Evolutionary conservation across 2,888 invertebrate genomes (phyloP).

Genomic region (Eueremaeus valkanovi): DNA sequence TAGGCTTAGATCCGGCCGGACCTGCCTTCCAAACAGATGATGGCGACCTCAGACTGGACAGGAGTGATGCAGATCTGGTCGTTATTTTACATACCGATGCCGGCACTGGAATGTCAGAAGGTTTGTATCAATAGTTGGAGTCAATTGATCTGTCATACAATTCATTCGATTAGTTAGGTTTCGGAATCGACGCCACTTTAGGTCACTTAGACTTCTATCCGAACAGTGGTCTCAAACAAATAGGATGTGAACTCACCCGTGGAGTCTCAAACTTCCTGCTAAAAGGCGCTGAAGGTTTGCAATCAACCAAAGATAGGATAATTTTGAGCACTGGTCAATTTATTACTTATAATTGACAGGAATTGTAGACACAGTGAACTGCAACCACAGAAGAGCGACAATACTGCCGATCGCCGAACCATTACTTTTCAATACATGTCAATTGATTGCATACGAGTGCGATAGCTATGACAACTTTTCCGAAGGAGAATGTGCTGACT

Average conservation of each 20-base stretch:
- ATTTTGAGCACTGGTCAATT: not conserved
- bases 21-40: conserved; percentile 36
- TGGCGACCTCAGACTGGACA: conserved; percentile 26
- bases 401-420: not conserved
- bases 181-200: conserved; percentile 30
- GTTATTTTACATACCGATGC: conserved; percentile 35
- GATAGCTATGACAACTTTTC: conserved; percentile 29
- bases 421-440: conserved; percentile 13
- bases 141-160: not conserved
- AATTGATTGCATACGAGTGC: conserved; percentile 38
- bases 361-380: conserved; percentile 34
- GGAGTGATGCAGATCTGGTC: conserved; percentile 35
- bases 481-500: conserved; percentile 37
- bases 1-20: conserved; percentile 40
- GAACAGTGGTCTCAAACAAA: conserved; percentile 36
- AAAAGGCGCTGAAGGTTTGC: conserved; percentile 16
- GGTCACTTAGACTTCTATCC: conserved; percentile 40
- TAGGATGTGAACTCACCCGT: conserved; percentile 35
- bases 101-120: conserved; percentile 23
- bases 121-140: not conserved
- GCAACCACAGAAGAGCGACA: conserved; percentile 34
- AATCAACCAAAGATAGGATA: not conserved
- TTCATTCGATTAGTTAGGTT: not conserved
- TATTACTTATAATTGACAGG: not conserved
- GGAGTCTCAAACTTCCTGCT: conserved; percentile 35